Evolutionary conservation across 1,140 invertebrate species (phyloP), one percentile per base, ranked within the genome.

Genomic region (Helicoverpa armigera): DNA sequence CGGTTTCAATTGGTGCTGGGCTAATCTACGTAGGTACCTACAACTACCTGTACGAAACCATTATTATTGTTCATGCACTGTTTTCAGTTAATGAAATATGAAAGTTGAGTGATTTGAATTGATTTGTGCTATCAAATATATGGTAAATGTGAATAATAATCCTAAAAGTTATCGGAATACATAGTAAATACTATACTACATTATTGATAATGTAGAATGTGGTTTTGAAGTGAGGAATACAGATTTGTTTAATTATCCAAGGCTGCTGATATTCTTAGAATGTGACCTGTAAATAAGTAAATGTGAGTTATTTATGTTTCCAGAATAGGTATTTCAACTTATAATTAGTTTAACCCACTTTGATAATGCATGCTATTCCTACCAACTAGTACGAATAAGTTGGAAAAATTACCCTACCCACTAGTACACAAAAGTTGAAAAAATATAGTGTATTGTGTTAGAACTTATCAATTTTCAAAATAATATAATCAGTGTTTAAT

Each of bases 41-140:
- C 35, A 43, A 12, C 67, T 70, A 70, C 67, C 48, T 70, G 50
- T 51, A 50, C 35, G 14, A 70, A 70, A 86, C 84, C 67, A 70
- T 70, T 54, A 69, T 69, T 69, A 53, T 70, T 70, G 12, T 50
- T n/a, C 63, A 50, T 50, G 35, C 43, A 50, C n/a, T 67, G 43
- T 67, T 48, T 67, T 67, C 48, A 67, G 35, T 13, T 60, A 23
- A 60, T 13, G 13, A 23, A 3, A 67, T 18, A 18, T 67, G 10
- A 1, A 50, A 23, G n/a, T 23, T 67, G 12, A 16, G 29, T 63
- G 61, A 31, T 11, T 50, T 31, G 4, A 3, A 29, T 60, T 18
- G 11, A 29, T 29, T 29, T 13, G 0, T 60, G 3, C 10, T 60
- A 13, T 29, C 12, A 29, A 13, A 29, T 31, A 9, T 60, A 43